These are phyloP conservation scores for Oophaga sylvatica DNA, from an alignment of 2,797 vertebrate species.

Conservation along the genomic window DNA sequence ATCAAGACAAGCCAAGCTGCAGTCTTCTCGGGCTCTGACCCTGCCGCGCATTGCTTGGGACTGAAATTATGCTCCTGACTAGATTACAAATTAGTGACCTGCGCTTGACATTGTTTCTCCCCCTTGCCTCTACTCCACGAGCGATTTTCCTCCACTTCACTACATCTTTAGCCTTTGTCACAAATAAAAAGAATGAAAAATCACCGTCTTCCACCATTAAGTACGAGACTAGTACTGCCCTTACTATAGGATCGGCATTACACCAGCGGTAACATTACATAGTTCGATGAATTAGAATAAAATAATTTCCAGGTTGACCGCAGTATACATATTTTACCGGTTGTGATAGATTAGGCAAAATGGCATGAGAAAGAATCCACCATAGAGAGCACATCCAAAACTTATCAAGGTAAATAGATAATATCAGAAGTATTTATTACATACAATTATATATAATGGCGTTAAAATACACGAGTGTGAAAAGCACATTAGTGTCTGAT, in stretches of 20 bases:
- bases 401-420: too few relatives aligned
- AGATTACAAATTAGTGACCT: conserved; percentile 27
- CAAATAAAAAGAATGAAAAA: not conserved
- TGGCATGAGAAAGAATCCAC: not conserved
- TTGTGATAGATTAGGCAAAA: not conserved
- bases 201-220: not conserved
- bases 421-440: too few relatives aligned
- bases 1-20: not conserved
- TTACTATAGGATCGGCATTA: not conserved
- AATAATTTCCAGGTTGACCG: not conserved
- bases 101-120: conserved; percentile 13
- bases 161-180: not conserved
- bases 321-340: not conserved
- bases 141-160: not conserved
- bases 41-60: conserved; percentile 13
- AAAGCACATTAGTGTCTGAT: too few relatives aligned
- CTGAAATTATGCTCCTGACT: conserved; percentile 13
- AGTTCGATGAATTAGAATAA: not conserved
- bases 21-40: conserved; percentile 27
- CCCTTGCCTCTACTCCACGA: not conserved
- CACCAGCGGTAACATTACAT: not conserved
- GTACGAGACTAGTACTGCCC: not conserved
- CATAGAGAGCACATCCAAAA: too few relatives aligned
- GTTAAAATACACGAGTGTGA: too few relatives aligned
- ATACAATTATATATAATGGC: too few relatives aligned